These are phyloP conservation scores for Trididemnum clinides DNA, from an alignment of 23 tunicate genomes.

Conservation along the genomic window DNA sequence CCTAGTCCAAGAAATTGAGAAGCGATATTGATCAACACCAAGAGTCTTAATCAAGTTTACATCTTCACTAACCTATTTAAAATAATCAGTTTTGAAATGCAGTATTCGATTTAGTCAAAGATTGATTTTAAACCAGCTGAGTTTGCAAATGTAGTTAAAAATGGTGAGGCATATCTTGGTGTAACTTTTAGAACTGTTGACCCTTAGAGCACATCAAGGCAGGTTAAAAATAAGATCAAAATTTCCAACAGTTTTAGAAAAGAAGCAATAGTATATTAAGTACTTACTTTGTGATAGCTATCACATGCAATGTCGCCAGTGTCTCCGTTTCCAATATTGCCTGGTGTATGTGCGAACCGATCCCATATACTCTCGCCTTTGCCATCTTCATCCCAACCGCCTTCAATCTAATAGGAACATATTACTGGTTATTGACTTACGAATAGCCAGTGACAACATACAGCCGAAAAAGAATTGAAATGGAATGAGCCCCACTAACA, in stretches of 20 bases:
- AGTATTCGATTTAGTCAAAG: too few species aligned
- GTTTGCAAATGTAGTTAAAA: not conserved
- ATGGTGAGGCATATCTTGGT: not conserved
- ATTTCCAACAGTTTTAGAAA: too few species aligned
- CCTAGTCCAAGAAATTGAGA: slow-evolving; percentile 90
- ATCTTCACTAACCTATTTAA: slow-evolving; percentile 53
- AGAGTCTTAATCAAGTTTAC: slow-evolving; percentile 77
- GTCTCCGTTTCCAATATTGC: slow-evolving; percentile 71
- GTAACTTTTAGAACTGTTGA: not conserved
- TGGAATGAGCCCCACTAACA: too few species aligned
- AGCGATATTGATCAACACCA: slow-evolving; percentile 85
- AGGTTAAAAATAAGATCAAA: too few species aligned
- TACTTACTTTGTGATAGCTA: slow-evolving; percentile 92
- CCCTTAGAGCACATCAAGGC: too few species aligned
- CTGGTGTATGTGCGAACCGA: slow-evolving; percentile 69
- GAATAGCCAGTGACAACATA: too few species aligned
- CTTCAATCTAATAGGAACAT: slow-evolving; percentile 75
- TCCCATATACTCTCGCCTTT: slow-evolving; percentile 97
- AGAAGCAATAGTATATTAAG: too few species aligned
- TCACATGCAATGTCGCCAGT: slow-evolving; percentile 99
- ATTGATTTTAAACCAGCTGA: not conserved
- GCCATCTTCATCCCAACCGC: slow-evolving; percentile 98
- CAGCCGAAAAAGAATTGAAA: too few species aligned
- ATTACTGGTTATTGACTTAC: too few species aligned
- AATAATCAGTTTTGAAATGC: too few species aligned